Percentiles rank a stretch among this genome's conserved stretches.
Conservation (phyloP, 1,140 invertebrate genomes). For the Drosophila repletoides region DNA sequence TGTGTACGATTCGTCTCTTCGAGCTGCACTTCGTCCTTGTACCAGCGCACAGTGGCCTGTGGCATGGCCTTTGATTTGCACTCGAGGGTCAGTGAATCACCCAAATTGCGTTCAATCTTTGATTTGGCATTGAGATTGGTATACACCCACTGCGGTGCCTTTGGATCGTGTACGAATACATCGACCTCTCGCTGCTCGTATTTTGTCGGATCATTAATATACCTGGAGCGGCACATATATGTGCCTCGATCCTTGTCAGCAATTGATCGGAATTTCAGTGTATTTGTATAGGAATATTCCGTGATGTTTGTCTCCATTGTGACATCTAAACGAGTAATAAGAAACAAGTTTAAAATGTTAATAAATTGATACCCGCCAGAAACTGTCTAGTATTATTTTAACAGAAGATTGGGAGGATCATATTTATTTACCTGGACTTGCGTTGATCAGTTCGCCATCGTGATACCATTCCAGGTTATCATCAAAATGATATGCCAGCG, state of each 20-base stretch:
- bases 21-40: constrained; percentile 73
- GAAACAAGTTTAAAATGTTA: neutral
- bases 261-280: constrained; percentile 55
- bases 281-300: constrained; percentile 65
- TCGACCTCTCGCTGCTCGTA: constrained; percentile 56
- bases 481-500: constrained; percentile 84
- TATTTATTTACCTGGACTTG: constrained; percentile 23
- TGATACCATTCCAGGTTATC: constrained; percentile 82
- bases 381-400: no score
- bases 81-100: constrained; percentile 74
- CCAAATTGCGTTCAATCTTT: constrained; percentile 73
- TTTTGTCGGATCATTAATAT: constrained; percentile 25
- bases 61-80: constrained; percentile 83
- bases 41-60: constrained; percentile 82
- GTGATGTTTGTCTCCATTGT: constrained; percentile 32
- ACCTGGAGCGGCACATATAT: constrained; percentile 68
- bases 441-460: constrained; percentile 40
- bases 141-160: constrained; percentile 58
- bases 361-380: neutral
- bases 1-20: constrained; percentile 72
- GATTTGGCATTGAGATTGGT: constrained; percentile 65
- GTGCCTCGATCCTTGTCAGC: constrained; percentile 55
- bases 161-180: constrained; percentile 64
- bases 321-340: constrained; percentile 19
- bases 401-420: no score